Percentiles rank a stretch among this genome's conserved stretches.
phyloP scores from a whole-genome alignment of 1,140 invertebrate genomes.

The Plectus sambesii region DNA sequence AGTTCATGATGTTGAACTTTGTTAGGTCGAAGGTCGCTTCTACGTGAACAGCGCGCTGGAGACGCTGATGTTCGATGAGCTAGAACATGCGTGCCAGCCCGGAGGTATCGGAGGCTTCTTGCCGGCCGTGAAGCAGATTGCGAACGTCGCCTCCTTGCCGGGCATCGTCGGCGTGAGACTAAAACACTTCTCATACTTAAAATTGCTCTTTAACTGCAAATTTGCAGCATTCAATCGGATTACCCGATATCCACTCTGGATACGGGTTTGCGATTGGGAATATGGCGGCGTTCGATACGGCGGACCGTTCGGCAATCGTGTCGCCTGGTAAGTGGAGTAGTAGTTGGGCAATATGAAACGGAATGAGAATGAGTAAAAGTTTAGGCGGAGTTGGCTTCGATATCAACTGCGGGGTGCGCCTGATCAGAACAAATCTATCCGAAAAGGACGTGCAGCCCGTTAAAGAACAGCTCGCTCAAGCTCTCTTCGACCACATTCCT shows the following conservation, averaged over 20 bases:
- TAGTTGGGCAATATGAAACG: too few species aligned
- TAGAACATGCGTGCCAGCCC: constrained; percentile 65
- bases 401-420: constrained; percentile 92
- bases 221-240: constrained; percentile 54
- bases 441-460: constrained; percentile 87
- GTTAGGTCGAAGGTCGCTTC: constrained; percentile 94
- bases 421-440: constrained; percentile 84
- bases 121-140: constrained; percentile 97
- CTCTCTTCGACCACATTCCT: constrained; percentile 97
- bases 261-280: constrained; percentile 99
- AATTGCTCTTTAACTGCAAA: not conserved
- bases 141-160: constrained; percentile 94
- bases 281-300: constrained; percentile 97
- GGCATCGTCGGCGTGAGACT: constrained; percentile 72
- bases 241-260: constrained; percentile 93
- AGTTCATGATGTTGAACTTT: too few species aligned
- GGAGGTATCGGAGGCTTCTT: constrained; percentile 79
- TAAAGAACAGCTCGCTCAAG: constrained; percentile 93
- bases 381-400: constrained; percentile 88
- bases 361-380: constrained; percentile 1
- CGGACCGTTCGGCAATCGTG: constrained; percentile 79
- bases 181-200: constrained; percentile 8
- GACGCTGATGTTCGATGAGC: constrained; percentile 92
- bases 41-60: constrained; percentile 89
- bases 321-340: constrained; percentile 67